These are phyloP conservation scores for Drosophila pseudoananassae DNA, from an alignment of 1,140 invertebrate genomes.

Conservation along the genomic window DNA sequence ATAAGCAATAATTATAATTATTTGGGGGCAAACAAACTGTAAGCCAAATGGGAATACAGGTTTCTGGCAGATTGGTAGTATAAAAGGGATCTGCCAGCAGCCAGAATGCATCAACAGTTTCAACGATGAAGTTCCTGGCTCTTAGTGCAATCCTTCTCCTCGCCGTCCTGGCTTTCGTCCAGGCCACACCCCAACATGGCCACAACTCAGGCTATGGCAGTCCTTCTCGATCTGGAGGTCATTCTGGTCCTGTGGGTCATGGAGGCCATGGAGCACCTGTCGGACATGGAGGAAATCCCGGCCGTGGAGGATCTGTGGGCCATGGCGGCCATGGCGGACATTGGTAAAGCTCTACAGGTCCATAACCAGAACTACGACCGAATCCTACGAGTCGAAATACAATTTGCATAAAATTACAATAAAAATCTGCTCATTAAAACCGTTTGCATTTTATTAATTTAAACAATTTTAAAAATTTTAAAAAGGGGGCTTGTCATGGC, in stretches of 20 bases:
- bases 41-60: neutral
- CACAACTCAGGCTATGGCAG: constrained; percentile 2
- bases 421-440: neutral
- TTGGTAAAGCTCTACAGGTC: neutral
- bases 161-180: constrained; percentile 22
- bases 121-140: constrained; percentile 36
- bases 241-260: neutral
- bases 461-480: neutral
- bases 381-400: neutral
- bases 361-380: neutral
- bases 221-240: neutral
- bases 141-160: constrained; percentile 17
- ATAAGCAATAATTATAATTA: neutral
- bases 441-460: neutral
- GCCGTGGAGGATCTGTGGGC: neutral
- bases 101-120: constrained; percentile 17
- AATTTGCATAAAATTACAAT: constrained; percentile 1
- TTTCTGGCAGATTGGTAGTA: constrained; percentile 5
- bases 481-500: neutral
- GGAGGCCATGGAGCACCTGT: constrained; percentile 6
- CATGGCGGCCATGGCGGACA: neutral
- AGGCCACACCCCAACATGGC: constrained; percentile 20
- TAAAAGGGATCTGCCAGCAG: constrained; percentile 10
- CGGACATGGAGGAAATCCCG: neutral
- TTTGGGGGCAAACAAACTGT: neutral